phyloP scores from a whole-genome alignment of 2,888 invertebrate genomes.

The Caenorhabditis japonica region DNA sequence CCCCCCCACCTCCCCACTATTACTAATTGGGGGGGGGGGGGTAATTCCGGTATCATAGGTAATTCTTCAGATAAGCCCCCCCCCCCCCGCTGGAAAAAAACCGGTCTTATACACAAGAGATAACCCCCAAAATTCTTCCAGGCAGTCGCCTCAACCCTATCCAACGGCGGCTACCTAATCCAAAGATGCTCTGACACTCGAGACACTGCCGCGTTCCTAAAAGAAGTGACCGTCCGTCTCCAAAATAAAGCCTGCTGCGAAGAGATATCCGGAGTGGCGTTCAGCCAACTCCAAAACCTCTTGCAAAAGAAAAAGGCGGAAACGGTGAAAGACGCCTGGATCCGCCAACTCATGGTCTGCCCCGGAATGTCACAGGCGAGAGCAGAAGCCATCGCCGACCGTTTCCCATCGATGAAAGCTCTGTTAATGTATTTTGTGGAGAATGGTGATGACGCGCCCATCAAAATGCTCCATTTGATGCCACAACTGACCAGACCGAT shows the following conservation, averaged over 20 bases:
- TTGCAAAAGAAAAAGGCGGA: constrained; percentile 68
- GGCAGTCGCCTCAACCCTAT: constrained; percentile 69
- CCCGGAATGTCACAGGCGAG: constrained; percentile 64
- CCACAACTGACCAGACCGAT: constrained; percentile 53
- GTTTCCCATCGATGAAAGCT: constrained; percentile 64
- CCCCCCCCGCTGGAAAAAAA: too few relatives aligned
- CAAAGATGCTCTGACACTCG: constrained; percentile 64
- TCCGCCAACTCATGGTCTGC: constrained; percentile 73
- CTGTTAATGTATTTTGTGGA: constrained; percentile 31
- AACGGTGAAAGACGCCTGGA: constrained; percentile 71
- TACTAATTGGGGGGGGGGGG: too few relatives aligned
- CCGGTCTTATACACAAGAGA: too few relatives aligned
- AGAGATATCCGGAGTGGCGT: constrained; percentile 67
- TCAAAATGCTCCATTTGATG: constrained; percentile 19
- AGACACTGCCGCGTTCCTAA: constrained; percentile 72
- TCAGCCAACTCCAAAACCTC: constrained; percentile 66
- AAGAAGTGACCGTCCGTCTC: constrained; percentile 60
- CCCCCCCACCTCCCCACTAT: too few relatives aligned
- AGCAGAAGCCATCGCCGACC: constrained; percentile 63
- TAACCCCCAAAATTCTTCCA: too few relatives aligned
- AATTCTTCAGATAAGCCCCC: too few relatives aligned
- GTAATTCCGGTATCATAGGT: too few relatives aligned
- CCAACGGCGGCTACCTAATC: constrained; percentile 70
- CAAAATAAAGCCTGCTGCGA: constrained; percentile 27
- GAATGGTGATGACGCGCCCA: constrained; percentile 37